phyloP scores from a whole-genome alignment of 2,888 invertebrate species.

The Callosobruchus maculatus region DNA sequence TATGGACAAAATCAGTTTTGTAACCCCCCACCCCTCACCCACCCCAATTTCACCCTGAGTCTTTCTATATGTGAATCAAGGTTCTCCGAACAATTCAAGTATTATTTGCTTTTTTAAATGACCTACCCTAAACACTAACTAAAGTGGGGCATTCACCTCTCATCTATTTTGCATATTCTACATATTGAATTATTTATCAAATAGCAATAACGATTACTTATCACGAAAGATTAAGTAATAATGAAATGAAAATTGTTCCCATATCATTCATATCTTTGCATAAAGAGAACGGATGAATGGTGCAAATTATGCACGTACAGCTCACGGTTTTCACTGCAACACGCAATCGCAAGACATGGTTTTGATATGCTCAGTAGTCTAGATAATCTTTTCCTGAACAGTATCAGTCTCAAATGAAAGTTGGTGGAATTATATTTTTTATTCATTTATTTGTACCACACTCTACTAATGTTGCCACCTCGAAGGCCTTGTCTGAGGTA shows the following conservation, averaged over 20 bases:
- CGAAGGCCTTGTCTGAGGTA: too few relatives aligned
- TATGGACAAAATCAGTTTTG: too few relatives aligned
- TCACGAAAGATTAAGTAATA: neutral
- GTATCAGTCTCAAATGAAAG: neutral
- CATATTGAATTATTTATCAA: neutral
- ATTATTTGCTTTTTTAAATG: too few relatives aligned
- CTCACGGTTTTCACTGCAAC: neutral
- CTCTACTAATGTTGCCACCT: too few relatives aligned
- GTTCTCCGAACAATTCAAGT: too few relatives aligned
- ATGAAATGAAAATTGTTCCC: neutral
- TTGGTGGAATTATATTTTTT: too few relatives aligned
- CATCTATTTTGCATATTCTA: neutral
- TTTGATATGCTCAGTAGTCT: neutral
- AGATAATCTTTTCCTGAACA: neutral
- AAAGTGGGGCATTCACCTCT: neutral
- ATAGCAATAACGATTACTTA: neutral
- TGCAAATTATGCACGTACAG: neutral
- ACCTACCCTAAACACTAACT: neutral
- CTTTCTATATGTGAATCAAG: too few relatives aligned
- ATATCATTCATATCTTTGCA: neutral
- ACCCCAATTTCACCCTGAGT: too few relatives aligned
- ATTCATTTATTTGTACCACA: too few relatives aligned
- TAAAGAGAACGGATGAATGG: neutral
- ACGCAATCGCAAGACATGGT: neutral
- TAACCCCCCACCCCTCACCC: too few relatives aligned